These are phyloP conservation scores for Chironomus tentans DNA, from an alignment of 2,888 invertebrate genomes.

Conservation along the genomic window DNA sequence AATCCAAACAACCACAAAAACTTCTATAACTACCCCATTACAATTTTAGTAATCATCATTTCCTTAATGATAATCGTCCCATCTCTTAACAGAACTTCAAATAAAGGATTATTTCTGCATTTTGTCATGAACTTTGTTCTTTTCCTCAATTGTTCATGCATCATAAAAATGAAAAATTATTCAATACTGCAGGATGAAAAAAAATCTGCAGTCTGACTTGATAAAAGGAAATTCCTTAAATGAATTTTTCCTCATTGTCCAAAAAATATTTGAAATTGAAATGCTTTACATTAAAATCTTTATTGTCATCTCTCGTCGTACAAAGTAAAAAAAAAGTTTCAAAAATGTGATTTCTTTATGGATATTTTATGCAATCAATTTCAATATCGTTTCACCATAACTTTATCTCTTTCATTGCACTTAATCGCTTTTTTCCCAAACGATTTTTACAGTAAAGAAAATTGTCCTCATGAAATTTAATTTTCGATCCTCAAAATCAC, in stretches of 20 bases:
- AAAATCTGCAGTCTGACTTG: not conserved
- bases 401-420: not conserved
- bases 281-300: not conserved
- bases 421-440: not conserved
- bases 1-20: too few species aligned
- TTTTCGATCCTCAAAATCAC: not conserved
- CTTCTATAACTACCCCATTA: too few species aligned
- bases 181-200: not conserved
- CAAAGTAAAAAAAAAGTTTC: too few species aligned
- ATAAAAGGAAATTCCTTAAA: not conserved
- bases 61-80: too few species aligned
- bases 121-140: not conserved
- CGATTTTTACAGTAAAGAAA: not conserved
- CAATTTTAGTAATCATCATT: too few species aligned
- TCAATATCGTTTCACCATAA: not conserved
- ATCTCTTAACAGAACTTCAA: too few species aligned
- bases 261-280: not conserved
- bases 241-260: not conserved
- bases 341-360: not conserved
- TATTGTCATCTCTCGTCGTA: not conserved
- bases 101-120: too few species aligned
- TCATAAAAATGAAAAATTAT: not conserved
- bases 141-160: not conserved
- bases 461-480: slow-evolving; percentile 1
- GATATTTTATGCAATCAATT: not conserved